phyloP scores from a whole-genome alignment of 2,888 invertebrate species.

The Drosophila austrosaltans region DNA sequence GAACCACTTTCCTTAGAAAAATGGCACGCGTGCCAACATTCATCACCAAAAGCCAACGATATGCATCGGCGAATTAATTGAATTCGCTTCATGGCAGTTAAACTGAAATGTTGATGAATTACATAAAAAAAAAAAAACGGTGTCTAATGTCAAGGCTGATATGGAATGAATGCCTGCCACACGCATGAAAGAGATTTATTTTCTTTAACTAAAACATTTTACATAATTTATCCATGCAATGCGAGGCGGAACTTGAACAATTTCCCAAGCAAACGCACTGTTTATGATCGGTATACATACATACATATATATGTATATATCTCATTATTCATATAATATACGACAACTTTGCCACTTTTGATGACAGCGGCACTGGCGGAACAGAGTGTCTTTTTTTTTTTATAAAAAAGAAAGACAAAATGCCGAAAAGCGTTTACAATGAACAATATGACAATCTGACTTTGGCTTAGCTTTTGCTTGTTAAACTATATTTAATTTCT shows the following conservation, averaged over 20 bases:
- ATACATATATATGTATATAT: not conserved
- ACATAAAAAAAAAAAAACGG: conserved; percentile 42
- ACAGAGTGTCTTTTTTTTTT: conserved; percentile 24
- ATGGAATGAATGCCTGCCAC: conserved; percentile 15
- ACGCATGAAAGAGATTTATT: conserved; percentile 38
- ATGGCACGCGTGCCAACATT: conserved; percentile 31
- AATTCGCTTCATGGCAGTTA: conserved; percentile 32
- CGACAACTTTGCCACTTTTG: conserved; percentile 24
- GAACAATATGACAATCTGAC: conserved; percentile 38
- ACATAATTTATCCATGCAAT: conserved; percentile 47
- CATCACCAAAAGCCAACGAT: conserved; percentile 28
- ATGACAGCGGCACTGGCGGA: conserved; percentile 47
- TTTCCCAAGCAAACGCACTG: conserved; percentile 43
- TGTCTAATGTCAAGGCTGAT: conserved; percentile 55
- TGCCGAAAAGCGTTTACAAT: conserved; percentile 13
- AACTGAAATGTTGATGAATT: conserved; percentile 47
- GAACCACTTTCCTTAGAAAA: conserved; percentile 51
- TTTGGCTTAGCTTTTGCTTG: conserved; percentile 1
- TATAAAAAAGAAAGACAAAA: not conserved
- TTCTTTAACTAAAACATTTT: conserved; percentile 30
- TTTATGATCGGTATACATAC: not conserved
- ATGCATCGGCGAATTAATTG: conserved; percentile 47
- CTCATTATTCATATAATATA: conserved; percentile 14
- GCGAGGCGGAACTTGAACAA: conserved; percentile 52
- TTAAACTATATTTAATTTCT: conserved; percentile 9